Conservation (phyloP, 2,797 vertebrate species). For the Bryconaethiops microstoma region DNA sequence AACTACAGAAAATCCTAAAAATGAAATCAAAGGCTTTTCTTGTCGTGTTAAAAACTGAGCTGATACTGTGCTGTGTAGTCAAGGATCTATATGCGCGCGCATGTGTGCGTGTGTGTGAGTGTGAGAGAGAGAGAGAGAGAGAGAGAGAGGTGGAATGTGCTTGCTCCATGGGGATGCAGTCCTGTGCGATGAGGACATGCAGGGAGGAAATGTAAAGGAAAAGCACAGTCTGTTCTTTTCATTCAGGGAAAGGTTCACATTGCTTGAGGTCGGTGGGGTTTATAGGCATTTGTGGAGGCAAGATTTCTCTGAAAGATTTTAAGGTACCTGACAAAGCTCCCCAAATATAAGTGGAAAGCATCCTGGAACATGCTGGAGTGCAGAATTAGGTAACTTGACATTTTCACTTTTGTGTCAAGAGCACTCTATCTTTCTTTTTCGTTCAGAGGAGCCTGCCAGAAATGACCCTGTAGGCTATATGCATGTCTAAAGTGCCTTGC, state of each 20-base stretch:
- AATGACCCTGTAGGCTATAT: background rate
- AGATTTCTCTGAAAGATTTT: constrained; percentile 65
- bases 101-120: background rate
- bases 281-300: constrained; percentile 46
- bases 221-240: constrained; percentile 75
- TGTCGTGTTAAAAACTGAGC: background rate
- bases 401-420: constrained; percentile 17
- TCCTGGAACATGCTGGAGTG: constrained; percentile 29
- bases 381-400: constrained; percentile 45
- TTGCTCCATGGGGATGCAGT: constrained; percentile 55
- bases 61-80: background rate
- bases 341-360: constrained; percentile 28
- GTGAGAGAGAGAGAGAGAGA: too few relatives aligned
- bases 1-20: background rate
- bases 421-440: background rate
- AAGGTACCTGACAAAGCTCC: constrained; percentile 60
- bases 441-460: constrained; percentile 4
- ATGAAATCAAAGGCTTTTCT: background rate
- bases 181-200: constrained; percentile 56
- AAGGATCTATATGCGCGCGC: too few relatives aligned
- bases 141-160: constrained; percentile 39
- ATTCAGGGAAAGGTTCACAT: constrained; percentile 62
- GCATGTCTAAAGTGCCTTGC: constrained; percentile 52
- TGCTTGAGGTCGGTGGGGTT: constrained; percentile 53
- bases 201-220: constrained; percentile 67